Percentiles rank a stretch among this genome's conserved stretches.
Conservation (phyloP, 2,888 invertebrate species). For the Cheilosia pagana region DNA sequence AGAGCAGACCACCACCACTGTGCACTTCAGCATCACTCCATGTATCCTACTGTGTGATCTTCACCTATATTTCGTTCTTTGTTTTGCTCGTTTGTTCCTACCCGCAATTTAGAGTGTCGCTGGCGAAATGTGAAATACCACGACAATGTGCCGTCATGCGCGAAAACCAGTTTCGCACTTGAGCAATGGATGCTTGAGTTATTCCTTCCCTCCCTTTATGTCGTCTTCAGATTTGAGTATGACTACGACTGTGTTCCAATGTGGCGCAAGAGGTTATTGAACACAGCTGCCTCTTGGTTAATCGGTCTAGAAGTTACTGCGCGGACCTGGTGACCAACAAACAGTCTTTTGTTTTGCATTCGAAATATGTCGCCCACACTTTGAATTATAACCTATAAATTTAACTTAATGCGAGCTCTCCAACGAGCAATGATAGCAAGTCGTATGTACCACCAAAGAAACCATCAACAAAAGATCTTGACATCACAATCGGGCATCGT, state of each 20-base stretch:
- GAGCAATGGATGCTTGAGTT: conserved; percentile 23
- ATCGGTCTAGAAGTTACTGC: conserved; percentile 10
- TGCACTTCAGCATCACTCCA: conserved; percentile 2
- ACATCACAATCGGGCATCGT: conserved; percentile 6
- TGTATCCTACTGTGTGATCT: conserved; percentile 48
- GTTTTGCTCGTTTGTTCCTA: conserved; percentile 12
- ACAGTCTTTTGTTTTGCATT: background rate
- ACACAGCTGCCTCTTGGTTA: background rate
- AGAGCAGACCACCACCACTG: conserved; percentile 21
- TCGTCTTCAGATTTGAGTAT: background rate
- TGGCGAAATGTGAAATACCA: conserved; percentile 2
- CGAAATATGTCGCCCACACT: background rate
- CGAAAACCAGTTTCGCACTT: conserved; percentile 17
- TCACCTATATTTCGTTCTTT: conserved; percentile 47
- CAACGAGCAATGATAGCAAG: background rate
- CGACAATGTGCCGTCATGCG: background rate
- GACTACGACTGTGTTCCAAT: background rate
- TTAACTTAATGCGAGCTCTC: background rate
- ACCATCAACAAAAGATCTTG: background rate
- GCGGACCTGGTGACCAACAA: background rate
- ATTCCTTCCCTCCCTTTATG: background rate
- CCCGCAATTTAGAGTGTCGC: background rate
- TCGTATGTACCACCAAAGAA: background rate
- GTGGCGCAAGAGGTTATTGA: conserved; percentile 4
- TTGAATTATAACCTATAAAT: background rate